Percentiles rank a stretch among this genome's conserved stretches.
These are phyloP conservation scores for Upupa epops DNA, from an alignment of 2,113 vertebrate species.

Conservation along the genomic window DNA sequence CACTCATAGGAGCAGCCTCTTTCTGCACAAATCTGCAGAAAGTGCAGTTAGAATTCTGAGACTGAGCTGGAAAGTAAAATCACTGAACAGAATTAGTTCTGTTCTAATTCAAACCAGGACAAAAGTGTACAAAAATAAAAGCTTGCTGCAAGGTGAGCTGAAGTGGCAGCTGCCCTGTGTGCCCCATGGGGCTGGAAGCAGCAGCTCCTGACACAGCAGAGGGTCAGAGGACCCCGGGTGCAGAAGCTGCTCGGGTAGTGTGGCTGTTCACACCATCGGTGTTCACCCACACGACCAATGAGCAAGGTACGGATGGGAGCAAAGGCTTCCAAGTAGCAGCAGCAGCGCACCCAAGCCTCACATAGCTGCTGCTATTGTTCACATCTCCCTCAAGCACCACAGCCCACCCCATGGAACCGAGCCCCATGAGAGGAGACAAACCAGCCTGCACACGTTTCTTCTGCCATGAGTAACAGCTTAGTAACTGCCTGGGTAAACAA, in stretches of 20 bases:
- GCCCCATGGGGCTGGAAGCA: not conserved
- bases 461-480: not conserved
- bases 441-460: not conserved
- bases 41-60: too few species aligned
- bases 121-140: not conserved
- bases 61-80: too few species aligned
- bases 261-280: accelerated
- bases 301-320: accelerated
- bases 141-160: not conserved
- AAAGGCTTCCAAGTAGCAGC: not conserved
- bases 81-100: too few species aligned
- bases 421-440: not conserved
- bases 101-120: too few species aligned
- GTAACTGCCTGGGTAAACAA: not conserved
- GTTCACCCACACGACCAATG: accelerated
- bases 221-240: not conserved
- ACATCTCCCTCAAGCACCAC: not conserved
- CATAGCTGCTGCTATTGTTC: not conserved
- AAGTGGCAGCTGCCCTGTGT: accelerated
- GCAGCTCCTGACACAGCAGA: not conserved
- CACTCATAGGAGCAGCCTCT: too few species aligned
- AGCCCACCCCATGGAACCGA: not conserved
- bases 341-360: not conserved
- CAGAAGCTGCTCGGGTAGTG: accelerated
- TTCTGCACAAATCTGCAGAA: too few species aligned